Base-by-base conservation (phyloP, 2,113 vertebrate species). In the Rafetus swinhoei region DNA sequence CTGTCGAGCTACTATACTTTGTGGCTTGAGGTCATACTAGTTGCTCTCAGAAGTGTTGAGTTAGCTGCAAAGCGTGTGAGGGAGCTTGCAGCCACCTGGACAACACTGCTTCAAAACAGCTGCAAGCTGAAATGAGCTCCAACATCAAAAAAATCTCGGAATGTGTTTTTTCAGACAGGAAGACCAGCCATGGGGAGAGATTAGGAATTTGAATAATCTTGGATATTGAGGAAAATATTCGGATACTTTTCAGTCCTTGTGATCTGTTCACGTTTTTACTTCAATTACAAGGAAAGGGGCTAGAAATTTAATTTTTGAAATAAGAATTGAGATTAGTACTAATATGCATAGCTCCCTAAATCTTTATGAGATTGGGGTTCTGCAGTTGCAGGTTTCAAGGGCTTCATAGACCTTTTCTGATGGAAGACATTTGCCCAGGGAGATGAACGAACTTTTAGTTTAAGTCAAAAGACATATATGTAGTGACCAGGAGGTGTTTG, bases 81-180 rank as follows among this genome's bases (percentile, higher is more conserved):
- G 74, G 45, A 25, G 50, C 54, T 29, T 0, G 1, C 21, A 27
- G 22, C 81, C 12, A 1, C 7, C 25, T 6, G 60, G 21, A 9
- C 15, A 79, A 21, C 82, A 85, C 12, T 6, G 54, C 16, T 54
- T 52, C 56, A 45, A 9, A 3, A 76, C 12, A 81, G 39, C 16
- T 69, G 6, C 0, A 0, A 0, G 1, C 13, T 10, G 45, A 32
- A 24, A 52, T 0, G 2, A 69, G 29, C 3, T 53, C 18, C 24
- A 59, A 19, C 2, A 0, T 22, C 1, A 0, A 60, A 39, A 65
- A 22, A 25, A 77, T 21, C 6, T 53, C 0, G 0, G 53, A 18
- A 56, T 72, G 32, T 24, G 62, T 15, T 81, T n/a, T 77, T 21
- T 16, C 10, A 39, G 72, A 6, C 1, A 1, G 12, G 24, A 29